Conservation (phyloP, 2,888 invertebrate genomes). For the Sicus ferrugineus region DNA sequence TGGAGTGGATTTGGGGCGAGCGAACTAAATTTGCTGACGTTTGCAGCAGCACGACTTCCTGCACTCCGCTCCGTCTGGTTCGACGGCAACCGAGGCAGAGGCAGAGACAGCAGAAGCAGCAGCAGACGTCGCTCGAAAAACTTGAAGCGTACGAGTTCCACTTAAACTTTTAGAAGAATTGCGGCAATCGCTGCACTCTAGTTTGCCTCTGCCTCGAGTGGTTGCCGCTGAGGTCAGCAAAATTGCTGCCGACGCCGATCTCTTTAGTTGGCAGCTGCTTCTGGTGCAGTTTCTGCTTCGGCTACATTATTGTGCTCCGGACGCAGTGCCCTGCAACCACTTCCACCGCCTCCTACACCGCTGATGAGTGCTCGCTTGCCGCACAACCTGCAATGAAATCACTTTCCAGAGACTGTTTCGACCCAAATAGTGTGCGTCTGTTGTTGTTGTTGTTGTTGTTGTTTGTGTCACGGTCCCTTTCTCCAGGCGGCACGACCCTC, state of each 20-base stretch:
- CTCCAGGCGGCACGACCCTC: no score
- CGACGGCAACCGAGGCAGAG: not conserved
- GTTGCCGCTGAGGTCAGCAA: not conserved
- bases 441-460: not conserved
- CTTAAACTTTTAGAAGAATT: slow-evolving; percentile 11
- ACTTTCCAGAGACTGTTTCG: not conserved
- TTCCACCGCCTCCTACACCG: not conserved
- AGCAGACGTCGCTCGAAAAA: slow-evolving; percentile 2
- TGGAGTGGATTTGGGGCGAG: no score
- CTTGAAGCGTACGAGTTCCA: slow-evolving; percentile 1
- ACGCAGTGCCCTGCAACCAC: not conserved
- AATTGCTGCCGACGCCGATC: not conserved
- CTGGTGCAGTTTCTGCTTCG: not conserved
- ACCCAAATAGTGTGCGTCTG: not conserved
- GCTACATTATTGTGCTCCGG: not conserved
- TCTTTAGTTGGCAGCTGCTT: not conserved
- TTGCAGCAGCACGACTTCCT: no score
- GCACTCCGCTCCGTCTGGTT: no score
- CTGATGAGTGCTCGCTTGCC: no score
- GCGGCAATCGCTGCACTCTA: slow-evolving; percentile 5
- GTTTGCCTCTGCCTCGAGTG: not conserved
- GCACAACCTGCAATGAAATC: no score
- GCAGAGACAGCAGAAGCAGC: no score
- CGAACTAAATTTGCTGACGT: no score
- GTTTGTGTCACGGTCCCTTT: not conserved